Evolutionary conservation across 37 sponge, comb jelly and placozoan species (phyloP), one percentile per base, ranked within the genome.

Genomic region (Beroe forskalii): DNA sequence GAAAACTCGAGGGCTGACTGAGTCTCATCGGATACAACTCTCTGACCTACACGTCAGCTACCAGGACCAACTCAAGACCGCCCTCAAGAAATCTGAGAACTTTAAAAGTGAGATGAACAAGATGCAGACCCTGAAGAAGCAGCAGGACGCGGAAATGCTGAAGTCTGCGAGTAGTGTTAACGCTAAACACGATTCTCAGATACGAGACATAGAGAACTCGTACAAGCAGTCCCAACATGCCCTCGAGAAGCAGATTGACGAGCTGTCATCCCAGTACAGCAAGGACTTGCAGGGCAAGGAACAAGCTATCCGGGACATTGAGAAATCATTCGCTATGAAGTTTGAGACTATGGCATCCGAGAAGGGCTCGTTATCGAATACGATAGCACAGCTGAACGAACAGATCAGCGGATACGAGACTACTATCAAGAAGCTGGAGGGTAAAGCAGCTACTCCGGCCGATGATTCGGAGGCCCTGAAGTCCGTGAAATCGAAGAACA

Each of bases 1-100:
- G 30, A 3, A 39, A 37, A 37, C 75, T 12, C 36, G 75, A 3
- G 19, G 14, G 6, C 14, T 72, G 12, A 17, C 40, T 8, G 75
- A 72, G 30, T 38, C 75, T 22, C 75, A 72, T 39, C 23, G 39
- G 35, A 72, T 72, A 2, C 75, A 72, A 32, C 40, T 72, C 1
- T 72, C 40, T 17, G 75, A 72, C 9, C 40, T 72, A 1, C 75
- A 72, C 22, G 40, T 20, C 1, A 72, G 75, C 30, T 72, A 72
- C 40, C 75, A 72, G 75, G 75, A 72, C 1, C 75, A 72, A 72
- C 75, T 72, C 9, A 20, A 72, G 35, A 30, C 37, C 14, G 75
- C 75, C 3, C 75, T 72, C 19, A 39, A 3, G 35, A 37, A 72
- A 9, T 37, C 40, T 6, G 2, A 72, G 31, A 37, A 1, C 31